phyloP scores from a whole-genome alignment of 2,113 vertebrate genomes.

The Andinoacara biseriatus region DNA sequence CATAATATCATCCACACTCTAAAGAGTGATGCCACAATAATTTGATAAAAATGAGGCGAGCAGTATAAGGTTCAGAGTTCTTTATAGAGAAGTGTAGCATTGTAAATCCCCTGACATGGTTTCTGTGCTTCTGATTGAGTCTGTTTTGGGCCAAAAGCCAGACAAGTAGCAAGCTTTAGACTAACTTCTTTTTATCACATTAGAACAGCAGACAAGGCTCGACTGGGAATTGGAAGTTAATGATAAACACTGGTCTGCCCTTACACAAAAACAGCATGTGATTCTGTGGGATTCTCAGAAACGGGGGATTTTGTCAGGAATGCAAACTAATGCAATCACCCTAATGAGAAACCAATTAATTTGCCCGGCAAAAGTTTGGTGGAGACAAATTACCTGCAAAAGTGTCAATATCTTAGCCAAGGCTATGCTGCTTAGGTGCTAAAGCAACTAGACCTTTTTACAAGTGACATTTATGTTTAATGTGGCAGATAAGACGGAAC shows the following conservation, averaged over 20 bases:
- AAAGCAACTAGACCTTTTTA: conserved; percentile 14
- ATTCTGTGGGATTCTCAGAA: conserved; percentile 56
- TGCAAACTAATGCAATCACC: conserved; percentile 75
- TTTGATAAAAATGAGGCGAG: conserved; percentile 42
- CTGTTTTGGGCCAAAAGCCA: conserved; percentile 46
- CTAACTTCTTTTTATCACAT: conserved; percentile 74
- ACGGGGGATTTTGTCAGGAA: conserved; percentile 62
- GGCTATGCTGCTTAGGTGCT: background rate
- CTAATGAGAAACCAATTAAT: conserved; percentile 72
- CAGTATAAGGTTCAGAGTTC: background rate
- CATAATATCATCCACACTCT: conserved; percentile 7
- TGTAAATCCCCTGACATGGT: conserved; percentile 47
- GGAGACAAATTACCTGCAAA: background rate
- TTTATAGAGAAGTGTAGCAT: conserved; percentile 11
- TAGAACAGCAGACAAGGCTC: conserved; percentile 62
- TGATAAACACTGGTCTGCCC: conserved; percentile 67
- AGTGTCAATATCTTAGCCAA: conserved; percentile 8
- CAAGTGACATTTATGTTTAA: conserved; percentile 18
- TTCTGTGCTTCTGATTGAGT: conserved; percentile 61
- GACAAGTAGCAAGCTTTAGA: conserved; percentile 57
- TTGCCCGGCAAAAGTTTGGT: conserved; percentile 34
- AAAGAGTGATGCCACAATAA: conserved; percentile 30
- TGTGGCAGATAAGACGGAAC: conserved; percentile 38
- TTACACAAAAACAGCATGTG: conserved; percentile 73
- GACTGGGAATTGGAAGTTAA: conserved; percentile 61